phyloP scores from a whole-genome alignment of 2,888 invertebrate genomes.

The Agonopterix alstromeriana region DNA sequence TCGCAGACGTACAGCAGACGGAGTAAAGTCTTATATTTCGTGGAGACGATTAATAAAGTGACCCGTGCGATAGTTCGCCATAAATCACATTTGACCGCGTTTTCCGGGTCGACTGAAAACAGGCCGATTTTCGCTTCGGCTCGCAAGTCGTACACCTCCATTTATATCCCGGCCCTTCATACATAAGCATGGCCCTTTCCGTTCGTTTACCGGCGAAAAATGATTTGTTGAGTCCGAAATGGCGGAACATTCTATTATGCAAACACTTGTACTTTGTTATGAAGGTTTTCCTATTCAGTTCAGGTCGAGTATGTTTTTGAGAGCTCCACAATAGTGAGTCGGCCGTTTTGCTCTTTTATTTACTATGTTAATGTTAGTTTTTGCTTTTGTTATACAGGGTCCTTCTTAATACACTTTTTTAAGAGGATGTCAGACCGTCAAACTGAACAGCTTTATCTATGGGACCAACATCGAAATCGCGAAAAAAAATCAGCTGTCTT shows the following conservation, averaged over 20 bases:
- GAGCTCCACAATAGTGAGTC: background rate
- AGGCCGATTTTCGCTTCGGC: constrained; percentile 5
- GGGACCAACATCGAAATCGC: too few species aligned
- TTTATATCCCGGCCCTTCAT: constrained; percentile 28
- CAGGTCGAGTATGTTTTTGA: constrained; percentile 6
- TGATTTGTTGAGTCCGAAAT: constrained; percentile 31
- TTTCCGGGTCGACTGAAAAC: constrained; percentile 16
- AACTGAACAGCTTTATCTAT: too few species aligned
- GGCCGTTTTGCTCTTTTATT: too few species aligned
- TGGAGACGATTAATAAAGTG: constrained; percentile 9
- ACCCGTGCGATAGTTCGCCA: constrained; percentile 10
- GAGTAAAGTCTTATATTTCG: constrained; percentile 10
- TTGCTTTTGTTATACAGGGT: too few species aligned
- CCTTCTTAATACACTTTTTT: too few species aligned
- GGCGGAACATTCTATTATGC: constrained; percentile 28
- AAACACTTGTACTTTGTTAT: constrained; percentile 19
- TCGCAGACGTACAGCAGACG: background rate
- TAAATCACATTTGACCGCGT: constrained; percentile 16
- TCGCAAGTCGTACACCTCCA: constrained; percentile 11
- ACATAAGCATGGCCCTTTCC: constrained; percentile 28
- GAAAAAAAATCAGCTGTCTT: too few species aligned
- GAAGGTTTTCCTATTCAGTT: constrained; percentile 1
- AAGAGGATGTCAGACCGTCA: too few species aligned
- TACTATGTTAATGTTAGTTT: too few species aligned
- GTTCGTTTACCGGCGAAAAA: constrained; percentile 21